Conservation (phyloP, 2,888 invertebrate genomes). For the Eristalis arbustorum region DNA sequence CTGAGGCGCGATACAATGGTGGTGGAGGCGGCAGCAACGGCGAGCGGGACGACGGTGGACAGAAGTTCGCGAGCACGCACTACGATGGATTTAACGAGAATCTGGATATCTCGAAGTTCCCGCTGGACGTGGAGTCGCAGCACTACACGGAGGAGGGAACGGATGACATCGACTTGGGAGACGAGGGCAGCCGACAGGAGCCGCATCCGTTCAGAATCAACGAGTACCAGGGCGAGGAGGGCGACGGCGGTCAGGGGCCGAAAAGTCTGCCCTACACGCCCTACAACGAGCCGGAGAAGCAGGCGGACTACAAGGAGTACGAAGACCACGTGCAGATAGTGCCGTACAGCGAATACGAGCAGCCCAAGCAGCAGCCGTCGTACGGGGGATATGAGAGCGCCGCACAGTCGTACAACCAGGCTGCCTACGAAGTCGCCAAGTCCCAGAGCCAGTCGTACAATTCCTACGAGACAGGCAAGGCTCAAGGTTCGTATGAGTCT, state of each 20-base stretch:
- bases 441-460: background rate
- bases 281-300: slow-evolving; percentile 14
- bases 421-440: background rate
- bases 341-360: slow-evolving; percentile 49
- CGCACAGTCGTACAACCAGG: slow-evolving; percentile 7
- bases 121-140: slow-evolving; percentile 51
- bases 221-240: slow-evolving; percentile 37
- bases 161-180: slow-evolving; percentile 8
- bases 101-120: slow-evolving; percentile 53
- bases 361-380: slow-evolving; percentile 8
- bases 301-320: slow-evolving; percentile 27
- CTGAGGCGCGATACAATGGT: slow-evolving; percentile 11
- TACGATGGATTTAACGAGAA: slow-evolving; percentile 27
- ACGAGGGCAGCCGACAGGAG: slow-evolving; percentile 4
- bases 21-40: slow-evolving; percentile 12
- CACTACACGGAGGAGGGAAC: slow-evolving; percentile 34
- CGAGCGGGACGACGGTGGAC: slow-evolving; percentile 25
- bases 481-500: background rate
- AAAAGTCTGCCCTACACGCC: background rate
- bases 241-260: background rate
- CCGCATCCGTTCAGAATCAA: background rate
- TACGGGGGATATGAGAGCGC: slow-evolving; percentile 25
- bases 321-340: slow-evolving; percentile 38
- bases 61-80: slow-evolving; percentile 1
- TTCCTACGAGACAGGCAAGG: background rate